Percentiles rank a stretch among this genome's conserved stretches.
phyloP scores from a whole-genome alignment of 2,888 invertebrate species.

The Abrostola triplasia region DNA sequence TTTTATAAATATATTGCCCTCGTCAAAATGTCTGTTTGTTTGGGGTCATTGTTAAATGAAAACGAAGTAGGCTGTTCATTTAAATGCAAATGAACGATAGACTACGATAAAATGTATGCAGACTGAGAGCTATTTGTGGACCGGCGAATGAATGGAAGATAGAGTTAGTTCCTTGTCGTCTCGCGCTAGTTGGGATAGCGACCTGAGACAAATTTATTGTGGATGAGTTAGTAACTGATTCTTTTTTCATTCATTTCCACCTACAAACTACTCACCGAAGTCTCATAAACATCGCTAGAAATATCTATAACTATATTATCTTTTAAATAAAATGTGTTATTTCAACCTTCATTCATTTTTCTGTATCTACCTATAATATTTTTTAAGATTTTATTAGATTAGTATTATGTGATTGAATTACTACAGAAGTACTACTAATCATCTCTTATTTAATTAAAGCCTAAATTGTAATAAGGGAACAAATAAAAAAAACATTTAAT shows the following conservation, averaged over 20 bases:
- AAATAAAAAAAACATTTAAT: too few relatives aligned
- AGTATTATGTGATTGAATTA: too few relatives aligned
- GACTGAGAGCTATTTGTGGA: constrained; percentile 19
- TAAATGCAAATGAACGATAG: constrained; percentile 13
- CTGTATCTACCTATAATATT: too few relatives aligned
- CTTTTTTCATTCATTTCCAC: neutral
- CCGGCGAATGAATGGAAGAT: constrained; percentile 32
- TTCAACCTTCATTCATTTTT: too few relatives aligned
- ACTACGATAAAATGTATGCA: neutral
- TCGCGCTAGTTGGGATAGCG: neutral
- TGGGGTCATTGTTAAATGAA: constrained; percentile 55
- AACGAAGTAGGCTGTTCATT: constrained; percentile 26
- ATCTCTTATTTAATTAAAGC: too few relatives aligned
- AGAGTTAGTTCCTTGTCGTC: constrained; percentile 6
- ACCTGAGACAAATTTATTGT: neutral
- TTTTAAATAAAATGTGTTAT: too few relatives aligned
- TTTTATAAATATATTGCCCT: constrained; percentile 64
- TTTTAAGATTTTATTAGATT: too few relatives aligned
- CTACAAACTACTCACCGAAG: neutral
- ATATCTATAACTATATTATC: too few relatives aligned
- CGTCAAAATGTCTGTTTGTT: constrained; percentile 38
- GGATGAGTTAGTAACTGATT: neutral
- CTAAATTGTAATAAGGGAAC: too few relatives aligned
- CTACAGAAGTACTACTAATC: too few relatives aligned
- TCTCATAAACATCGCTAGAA: too few relatives aligned